Base-by-base conservation (phyloP, 53 echinoderm and acorn worm genomes). In the Holothuria scabra region DNA sequence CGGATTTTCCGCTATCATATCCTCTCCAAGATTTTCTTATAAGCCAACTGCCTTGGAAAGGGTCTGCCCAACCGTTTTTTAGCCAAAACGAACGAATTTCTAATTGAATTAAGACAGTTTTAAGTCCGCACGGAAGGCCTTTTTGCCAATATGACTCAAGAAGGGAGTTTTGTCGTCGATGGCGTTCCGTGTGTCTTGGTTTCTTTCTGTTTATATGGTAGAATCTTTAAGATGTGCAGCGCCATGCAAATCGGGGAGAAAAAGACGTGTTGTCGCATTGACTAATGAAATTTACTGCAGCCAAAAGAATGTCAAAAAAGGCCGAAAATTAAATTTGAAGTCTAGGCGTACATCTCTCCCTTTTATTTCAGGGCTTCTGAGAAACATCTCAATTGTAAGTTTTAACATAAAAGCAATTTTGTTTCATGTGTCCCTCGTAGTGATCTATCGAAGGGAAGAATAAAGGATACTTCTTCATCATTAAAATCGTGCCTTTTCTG, bases 251-350 rank as follows among this genome's bases (percentile, higher is more conserved):
- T 23, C 72, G 72, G 21, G 23, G 48, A 48, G 52, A 58, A 79
- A 59, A 79, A 30, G 79, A 79, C 79, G 79, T 79, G 79, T 79
- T 79, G 52, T 59, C 56, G 33, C 79, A 79, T 79, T 33, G 33
- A 18, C 56, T 79, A 79, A 79, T 59, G 56, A 58, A 79, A 79
- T 79, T 79, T 56, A 79, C 79, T 79, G 79, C 79, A 79, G 79
- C 79, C 79, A 79, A 79, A 79, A 79, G 79, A 59, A 79, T 79
- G 79, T 57, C 79, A 57, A 79, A 79, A 79, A 79, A 59, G 59
- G 79, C 57, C 57, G 72, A 79, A 79, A 79, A 79, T 79, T 79
- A 79, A 79, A 79, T 79, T 79, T 79, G 72, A 41, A 72, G 72
- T 72, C 72, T 72, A 33, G 72, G 44, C 46, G 72, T 44, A 46